A percentile compares a stretch with the other conserved stretches of the same genome.
These are phyloP conservation scores for Bibio marci DNA, from an alignment of 2,888 invertebrate species.

Conservation along the genomic window DNA sequence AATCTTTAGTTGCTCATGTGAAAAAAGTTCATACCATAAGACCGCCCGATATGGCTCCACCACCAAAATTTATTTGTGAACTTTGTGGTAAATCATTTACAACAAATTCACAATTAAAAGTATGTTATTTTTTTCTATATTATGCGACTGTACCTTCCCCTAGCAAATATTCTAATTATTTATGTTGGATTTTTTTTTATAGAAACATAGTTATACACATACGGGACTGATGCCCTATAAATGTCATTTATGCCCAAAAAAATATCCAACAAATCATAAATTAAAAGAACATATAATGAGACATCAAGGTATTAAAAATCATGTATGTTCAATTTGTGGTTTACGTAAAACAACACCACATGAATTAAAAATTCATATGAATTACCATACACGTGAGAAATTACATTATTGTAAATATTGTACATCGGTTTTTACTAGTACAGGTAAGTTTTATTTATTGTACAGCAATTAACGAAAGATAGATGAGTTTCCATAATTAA, in stretches of 20 bases:
- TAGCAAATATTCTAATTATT: background rate
- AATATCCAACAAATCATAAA: conserved; percentile 8
- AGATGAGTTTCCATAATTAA: too few species aligned
- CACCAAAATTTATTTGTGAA: conserved; percentile 5
- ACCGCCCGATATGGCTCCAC: background rate
- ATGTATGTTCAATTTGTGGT: conserved; percentile 25
- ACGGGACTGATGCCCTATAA: conserved; percentile 8
- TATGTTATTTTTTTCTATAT: background rate
- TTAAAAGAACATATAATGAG: conserved; percentile 24
- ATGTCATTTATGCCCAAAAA: conserved; percentile 7
- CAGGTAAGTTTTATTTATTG: conserved; percentile 19
- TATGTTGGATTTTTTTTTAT: background rate
- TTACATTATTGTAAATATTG: conserved; percentile 24
- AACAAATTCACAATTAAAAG: conserved; percentile 1
- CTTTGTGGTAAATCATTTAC: conserved; percentile 6
- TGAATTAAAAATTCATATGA: conserved; percentile 24
- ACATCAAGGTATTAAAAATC: conserved; percentile 26
- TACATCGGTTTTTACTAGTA: conserved; percentile 22
- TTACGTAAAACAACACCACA: conserved; percentile 24
- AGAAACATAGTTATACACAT: conserved; percentile 8
- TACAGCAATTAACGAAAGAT: too few species aligned
- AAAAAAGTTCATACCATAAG: conserved; percentile 2
- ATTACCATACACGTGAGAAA: conserved; percentile 24
- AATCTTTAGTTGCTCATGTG: conserved; percentile 6
- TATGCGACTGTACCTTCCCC: too few species aligned